Evolutionary conservation across 2,797 vertebrate genomes (phyloP).

Genomic region (Pseudocheirus occidentalis): DNA sequence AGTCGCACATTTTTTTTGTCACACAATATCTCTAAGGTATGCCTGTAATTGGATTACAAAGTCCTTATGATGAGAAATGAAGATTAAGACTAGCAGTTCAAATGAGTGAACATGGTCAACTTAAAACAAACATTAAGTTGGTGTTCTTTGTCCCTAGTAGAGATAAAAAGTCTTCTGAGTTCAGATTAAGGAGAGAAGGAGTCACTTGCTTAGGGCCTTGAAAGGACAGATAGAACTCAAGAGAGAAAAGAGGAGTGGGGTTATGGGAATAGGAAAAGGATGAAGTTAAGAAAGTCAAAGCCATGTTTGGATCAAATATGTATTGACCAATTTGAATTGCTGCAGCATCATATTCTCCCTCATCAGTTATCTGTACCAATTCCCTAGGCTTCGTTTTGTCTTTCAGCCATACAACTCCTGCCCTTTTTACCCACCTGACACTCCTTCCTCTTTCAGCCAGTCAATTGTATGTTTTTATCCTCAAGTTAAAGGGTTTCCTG

Average conservation of each 20-base stretch:
- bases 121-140: neutral
- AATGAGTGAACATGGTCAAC: neutral
- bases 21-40: neutral
- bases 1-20: neutral
- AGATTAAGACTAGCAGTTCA: neutral
- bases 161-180: neutral
- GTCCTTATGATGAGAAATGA: neutral
- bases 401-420: conserved; percentile 49
- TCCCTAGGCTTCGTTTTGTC: conserved; percentile 59
- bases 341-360: neutral
- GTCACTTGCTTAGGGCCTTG: neutral
- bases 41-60: neutral
- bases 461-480: conserved; percentile 73
- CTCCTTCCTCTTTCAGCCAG: conserved; percentile 67
- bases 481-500: conserved; percentile 72
- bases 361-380: neutral
- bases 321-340: neutral
- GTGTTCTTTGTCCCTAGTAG: neutral
- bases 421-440: conserved; percentile 72
- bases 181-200: neutral
- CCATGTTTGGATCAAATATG: neutral
- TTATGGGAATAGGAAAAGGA: neutral
- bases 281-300: neutral
- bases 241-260: neutral
- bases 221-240: neutral